A percentile compares a stretch with the other conserved stretches of the same genome.
Evolutionary conservation across 2,113 vertebrate species (phyloP).

Genomic region (Embiotoca jacksoni): DNA sequence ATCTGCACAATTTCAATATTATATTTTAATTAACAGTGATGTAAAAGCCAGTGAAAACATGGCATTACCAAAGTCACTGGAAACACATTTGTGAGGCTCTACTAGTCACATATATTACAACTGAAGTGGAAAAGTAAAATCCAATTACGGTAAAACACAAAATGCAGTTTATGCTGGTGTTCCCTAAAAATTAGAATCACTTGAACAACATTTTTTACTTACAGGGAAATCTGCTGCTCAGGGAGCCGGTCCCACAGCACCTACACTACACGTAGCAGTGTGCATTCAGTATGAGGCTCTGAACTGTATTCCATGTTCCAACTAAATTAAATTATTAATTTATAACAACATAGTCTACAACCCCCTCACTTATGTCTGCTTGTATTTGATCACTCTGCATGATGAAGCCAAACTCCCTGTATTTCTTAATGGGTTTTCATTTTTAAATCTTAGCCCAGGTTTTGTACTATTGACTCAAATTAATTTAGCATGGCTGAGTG

Average conservation of each 20-base stretch:
- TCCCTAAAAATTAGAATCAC: neutral
- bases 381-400: neutral
- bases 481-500: too few species aligned
- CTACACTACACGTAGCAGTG: neutral
- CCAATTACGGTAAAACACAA: neutral
- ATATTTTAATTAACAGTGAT: slow-evolving; percentile 46
- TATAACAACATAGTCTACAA: slow-evolving; percentile 9
- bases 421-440: neutral
- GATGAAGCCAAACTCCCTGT: neutral
- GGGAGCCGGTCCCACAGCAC: neutral
- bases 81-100: neutral
- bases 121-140: neutral
- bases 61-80: neutral
- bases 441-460: too few species aligned
- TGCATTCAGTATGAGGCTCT: slow-evolving; percentile 28
- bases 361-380: neutral
- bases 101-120: neutral
- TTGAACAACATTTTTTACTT: neutral
- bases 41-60: slow-evolving; percentile 35
- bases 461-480: too few species aligned
- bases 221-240: slow-evolving; percentile 13
- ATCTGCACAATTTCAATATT: slow-evolving; percentile 46
- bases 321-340: slow-evolving; percentile 35
- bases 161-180: neutral
- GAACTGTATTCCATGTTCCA: slow-evolving; percentile 20